These are phyloP conservation scores for Apeltes quadracus DNA, from an alignment of 2,113 vertebrate genomes.

Conservation along the genomic window DNA sequence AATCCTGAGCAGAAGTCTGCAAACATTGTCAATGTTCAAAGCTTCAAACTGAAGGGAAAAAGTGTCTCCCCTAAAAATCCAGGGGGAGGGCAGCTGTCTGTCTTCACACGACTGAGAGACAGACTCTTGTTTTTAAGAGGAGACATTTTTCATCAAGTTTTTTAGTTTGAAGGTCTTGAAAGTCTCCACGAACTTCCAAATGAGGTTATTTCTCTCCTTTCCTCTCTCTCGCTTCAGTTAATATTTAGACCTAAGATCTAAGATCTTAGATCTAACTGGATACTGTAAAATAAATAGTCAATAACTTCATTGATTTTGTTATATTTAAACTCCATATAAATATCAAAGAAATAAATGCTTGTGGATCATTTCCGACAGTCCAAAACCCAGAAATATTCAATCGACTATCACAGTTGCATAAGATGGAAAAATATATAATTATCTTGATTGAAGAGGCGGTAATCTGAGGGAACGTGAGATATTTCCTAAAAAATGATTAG, in stretches of 20 bases:
- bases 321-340: background rate
- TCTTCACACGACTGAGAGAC: background rate
- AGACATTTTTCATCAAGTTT: background rate
- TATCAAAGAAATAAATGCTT: background rate
- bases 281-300: background rate
- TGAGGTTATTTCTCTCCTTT: too few relatives aligned
- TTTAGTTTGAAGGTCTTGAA: background rate
- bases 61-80: background rate
- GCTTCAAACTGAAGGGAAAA: conserved; percentile 8
- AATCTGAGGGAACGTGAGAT: too few relatives aligned
- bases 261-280: too few relatives aligned
- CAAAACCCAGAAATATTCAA: too few relatives aligned
- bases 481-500: background rate
- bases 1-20: background rate
- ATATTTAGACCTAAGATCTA: too few relatives aligned
- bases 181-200: background rate
- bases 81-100: background rate
- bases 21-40: conserved; percentile 14
- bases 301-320: background rate
- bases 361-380: background rate
- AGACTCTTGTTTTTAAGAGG: background rate
- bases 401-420: background rate
- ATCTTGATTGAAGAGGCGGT: background rate
- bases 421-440: background rate
- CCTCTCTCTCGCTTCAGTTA: too few relatives aligned